Percentiles rank a stretch among this genome's conserved stretches.
phyloP scores from a whole-genome alignment of 2,797 vertebrate species.

The Luscinia megarhynchos region DNA sequence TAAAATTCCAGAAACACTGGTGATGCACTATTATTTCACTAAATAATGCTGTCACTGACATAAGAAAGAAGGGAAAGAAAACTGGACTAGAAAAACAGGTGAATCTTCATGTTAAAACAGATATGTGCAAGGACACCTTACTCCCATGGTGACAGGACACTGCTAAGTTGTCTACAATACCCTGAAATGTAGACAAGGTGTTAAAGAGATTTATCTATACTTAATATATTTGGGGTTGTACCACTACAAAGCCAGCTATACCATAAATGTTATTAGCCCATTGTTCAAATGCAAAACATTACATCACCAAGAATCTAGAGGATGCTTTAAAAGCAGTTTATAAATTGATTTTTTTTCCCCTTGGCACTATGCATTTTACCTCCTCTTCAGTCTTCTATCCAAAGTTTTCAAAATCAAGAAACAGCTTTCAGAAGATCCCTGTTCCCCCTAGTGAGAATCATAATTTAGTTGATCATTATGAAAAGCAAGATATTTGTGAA shows the following conservation, averaged over 20 bases:
- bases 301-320: not conserved
- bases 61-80: not conserved
- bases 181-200: not conserved
- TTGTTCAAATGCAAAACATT: not conserved
- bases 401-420: not conserved
- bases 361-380: not conserved
- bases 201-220: not conserved
- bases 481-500: not conserved
- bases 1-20: not conserved
- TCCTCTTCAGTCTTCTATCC: not conserved
- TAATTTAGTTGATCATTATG: not conserved
- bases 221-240: not conserved
- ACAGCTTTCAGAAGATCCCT: not conserved
- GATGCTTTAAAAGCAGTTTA: not conserved
- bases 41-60: not conserved
- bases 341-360: not conserved
- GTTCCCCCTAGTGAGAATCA: not conserved
- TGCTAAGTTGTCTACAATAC: not conserved
- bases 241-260: not conserved
- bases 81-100: not conserved
- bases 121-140: not conserved
- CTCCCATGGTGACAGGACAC: not conserved
- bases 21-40: not conserved
- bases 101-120: not conserved
- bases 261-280: not conserved